phyloP scores from a whole-genome alignment of 2,888 invertebrate genomes.

The Ormyrus nitidulus region DNA sequence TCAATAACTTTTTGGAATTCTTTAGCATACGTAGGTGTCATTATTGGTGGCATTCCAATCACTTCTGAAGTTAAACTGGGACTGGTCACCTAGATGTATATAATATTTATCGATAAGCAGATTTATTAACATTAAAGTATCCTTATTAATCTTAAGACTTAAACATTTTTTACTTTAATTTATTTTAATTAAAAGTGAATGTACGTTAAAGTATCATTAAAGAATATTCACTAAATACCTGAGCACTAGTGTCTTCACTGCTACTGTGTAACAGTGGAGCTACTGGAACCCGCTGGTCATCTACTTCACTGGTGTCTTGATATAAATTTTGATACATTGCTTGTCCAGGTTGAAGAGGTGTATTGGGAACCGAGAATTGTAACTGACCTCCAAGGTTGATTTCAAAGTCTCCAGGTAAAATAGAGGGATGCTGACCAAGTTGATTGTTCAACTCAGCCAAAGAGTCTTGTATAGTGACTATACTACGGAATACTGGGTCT shows the following conservation, averaged over 20 bases:
- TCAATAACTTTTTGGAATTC: conserved; percentile 79
- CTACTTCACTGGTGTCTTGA: conserved; percentile 77
- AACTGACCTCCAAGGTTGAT: conserved; percentile 86
- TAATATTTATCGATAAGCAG: not conserved
- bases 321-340: conserved; percentile 71
- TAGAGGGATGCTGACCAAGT: conserved; percentile 92
- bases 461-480: conserved; percentile 94
- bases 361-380: conserved; percentile 71
- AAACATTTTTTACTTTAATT: not conserved
- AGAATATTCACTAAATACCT: conserved; percentile 60
- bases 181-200: no score
- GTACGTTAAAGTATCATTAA: no score
- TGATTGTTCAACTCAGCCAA: conserved; percentile 91
- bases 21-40: conserved; percentile 77
- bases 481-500: conserved; percentile 93
- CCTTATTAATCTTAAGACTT: not conserved
- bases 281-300: conserved; percentile 87
- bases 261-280: conserved; percentile 79
- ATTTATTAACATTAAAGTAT: conserved; percentile 31
- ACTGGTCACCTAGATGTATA: conserved; percentile 72
- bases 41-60: conserved; percentile 76
- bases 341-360: conserved; percentile 69
- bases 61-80: conserved; percentile 74
- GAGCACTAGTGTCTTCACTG: conserved; percentile 72
- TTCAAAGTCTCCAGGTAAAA: conserved; percentile 94